Conservation (phyloP, 2,888 invertebrate genomes). For the Ceramica pisi region DNA sequence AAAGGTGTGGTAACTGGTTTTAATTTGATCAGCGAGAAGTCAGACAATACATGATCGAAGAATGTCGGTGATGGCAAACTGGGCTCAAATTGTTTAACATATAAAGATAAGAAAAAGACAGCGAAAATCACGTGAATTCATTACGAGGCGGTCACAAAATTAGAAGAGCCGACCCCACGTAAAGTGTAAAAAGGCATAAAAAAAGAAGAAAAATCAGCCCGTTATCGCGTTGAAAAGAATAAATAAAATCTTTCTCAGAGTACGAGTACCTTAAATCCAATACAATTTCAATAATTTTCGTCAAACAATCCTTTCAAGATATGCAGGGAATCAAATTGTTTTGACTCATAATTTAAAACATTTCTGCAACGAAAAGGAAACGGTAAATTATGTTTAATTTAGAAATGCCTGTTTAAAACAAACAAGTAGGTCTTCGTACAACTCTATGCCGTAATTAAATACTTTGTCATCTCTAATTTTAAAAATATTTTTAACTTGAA, state of each 20-base stretch:
- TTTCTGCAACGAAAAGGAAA: conserved; percentile 9
- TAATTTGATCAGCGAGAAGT: too few species aligned
- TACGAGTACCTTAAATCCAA: not conserved
- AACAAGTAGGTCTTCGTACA: conserved; percentile 21
- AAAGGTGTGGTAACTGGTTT: too few species aligned
- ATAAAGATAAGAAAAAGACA: too few species aligned
- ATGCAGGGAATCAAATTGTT: not conserved
- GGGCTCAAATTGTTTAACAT: too few species aligned
- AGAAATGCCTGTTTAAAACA: conserved; percentile 27
- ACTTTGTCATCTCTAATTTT: conserved; percentile 39
- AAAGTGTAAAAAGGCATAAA: too few species aligned
- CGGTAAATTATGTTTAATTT: conserved; percentile 5
- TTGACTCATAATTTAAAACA: not conserved
- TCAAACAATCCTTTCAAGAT: conserved; percentile 7
- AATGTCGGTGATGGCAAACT: too few species aligned
- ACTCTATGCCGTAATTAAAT: conserved; percentile 47
- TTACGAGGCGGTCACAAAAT: too few species aligned
- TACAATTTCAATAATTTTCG: not conserved
- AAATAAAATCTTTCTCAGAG: not conserved
- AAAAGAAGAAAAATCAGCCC: too few species aligned
- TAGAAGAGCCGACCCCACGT: too few species aligned
- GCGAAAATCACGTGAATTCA: too few species aligned
- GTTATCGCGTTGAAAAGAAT: not conserved
- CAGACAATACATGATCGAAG: too few species aligned
- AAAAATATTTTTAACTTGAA: conserved; percentile 31